Base-by-base conservation (phyloP, 1,140 invertebrate genomes). In the Panonychus citri region DNA sequence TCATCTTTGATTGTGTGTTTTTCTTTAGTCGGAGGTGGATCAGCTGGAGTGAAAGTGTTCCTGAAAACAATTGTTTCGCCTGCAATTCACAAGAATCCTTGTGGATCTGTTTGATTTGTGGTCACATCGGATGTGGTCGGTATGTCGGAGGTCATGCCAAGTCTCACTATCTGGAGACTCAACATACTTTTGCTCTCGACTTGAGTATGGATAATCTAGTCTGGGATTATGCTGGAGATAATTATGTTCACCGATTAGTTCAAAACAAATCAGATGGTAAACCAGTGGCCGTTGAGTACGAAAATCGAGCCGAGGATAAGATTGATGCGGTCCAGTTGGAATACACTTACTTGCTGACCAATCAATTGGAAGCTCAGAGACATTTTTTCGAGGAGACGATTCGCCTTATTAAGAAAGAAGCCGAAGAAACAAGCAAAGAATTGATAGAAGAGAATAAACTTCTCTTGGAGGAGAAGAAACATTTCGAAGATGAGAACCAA, bases 91-190 rank as follows among this genome's bases (percentile, higher is more conserved):
- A 52, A 39, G 60, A 61, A 39, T 53, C 59, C 17, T 71, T 98
- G 1, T 99, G 95, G 95, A 96, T 98, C 61, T 99, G 95, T 70
- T 71, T 99, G 19, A 93, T 98, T 60, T 99, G 95, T 71, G 95
- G 94, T 15, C 84, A 97, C 71, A 81, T 98, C 48, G 95, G 94
- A 39, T 99, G 95, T 73, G 89, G 90, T 17, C 73, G 86, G 56
- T 84, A 84, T 69, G 74, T 76, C 24, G 75, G 76, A 53, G 78
- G 78, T 3, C 81, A 83, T 68, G 81, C 81, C 17, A 76, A 77
- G 63, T 73, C 74, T 76, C 95, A 99, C 71, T 98, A 93, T 71
- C 71, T 83, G 51, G 81, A 85, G 48, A 95, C 94, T 0, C 84
- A 89, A 61, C 95, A 99, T 67, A 95, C 89, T 40, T 99, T 94